These are phyloP conservation scores for Druceiella hillmani DNA, from an alignment of 2,888 invertebrate genomes.

Conservation along the genomic window DNA sequence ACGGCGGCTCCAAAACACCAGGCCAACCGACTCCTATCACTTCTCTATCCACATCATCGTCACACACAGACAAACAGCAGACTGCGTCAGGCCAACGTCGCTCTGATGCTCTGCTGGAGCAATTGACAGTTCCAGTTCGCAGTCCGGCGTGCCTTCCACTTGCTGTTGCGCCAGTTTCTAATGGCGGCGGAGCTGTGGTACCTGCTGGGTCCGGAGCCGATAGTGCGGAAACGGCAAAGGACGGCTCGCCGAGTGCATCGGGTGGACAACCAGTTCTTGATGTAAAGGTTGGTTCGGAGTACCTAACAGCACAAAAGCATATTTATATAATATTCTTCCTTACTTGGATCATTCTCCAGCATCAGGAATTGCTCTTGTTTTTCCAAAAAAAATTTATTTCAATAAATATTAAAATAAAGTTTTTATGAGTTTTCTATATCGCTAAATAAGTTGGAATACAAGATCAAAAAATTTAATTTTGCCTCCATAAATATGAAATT, in stretches of 20 bases:
- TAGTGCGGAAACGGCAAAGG: conserved; percentile 36
- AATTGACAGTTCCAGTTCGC: conserved; percentile 40
- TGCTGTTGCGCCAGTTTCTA: conserved; percentile 30
- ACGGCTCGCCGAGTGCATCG: conserved; percentile 28
- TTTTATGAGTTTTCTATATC: no score
- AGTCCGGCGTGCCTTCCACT: conserved; percentile 31
- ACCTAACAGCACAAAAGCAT: no score
- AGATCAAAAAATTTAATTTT: no score
- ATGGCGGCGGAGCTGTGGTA: conserved; percentile 29
- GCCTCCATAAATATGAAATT: no score
- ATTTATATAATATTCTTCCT: no score
- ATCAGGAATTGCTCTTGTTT: no score
- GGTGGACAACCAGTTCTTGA: conserved; percentile 37
- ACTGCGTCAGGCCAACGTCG: conserved; percentile 41
- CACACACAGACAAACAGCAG: conserved; percentile 37
- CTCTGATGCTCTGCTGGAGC: conserved; percentile 43
- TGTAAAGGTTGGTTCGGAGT: conserved; percentile 35
- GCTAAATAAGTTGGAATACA: no score
- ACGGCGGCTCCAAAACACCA: conserved; percentile 3
- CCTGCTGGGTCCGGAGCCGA: conserved; percentile 40
- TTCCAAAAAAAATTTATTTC: no score
- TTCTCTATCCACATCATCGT: conserved; percentile 38
- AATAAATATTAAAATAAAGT: no score
- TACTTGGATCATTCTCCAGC: no score
- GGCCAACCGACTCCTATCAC: conserved; percentile 35